Base-by-base conservation (phyloP, 2,888 invertebrate genomes). In the Amphiduros pacificus region DNA sequence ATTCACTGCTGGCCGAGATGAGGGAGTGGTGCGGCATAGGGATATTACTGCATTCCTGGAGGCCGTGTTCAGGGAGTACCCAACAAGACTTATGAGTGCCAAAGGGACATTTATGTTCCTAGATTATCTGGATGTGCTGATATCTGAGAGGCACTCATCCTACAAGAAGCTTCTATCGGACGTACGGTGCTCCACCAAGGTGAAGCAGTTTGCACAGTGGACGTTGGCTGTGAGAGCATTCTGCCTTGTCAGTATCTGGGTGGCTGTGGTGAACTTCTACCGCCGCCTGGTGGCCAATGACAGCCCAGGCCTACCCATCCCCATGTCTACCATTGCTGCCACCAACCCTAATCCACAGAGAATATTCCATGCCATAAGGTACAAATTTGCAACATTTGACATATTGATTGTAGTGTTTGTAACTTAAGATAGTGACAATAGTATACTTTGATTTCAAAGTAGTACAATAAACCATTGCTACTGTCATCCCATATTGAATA, bases 191-290 rank as follows among this genome's bases (percentile, higher is more conserved):
- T 76, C 77, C 55, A 81, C 80, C 1, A 67, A 69, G 29, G 75
- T 77, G 55, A 74, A 73, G 62, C 77, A 78, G 66, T 74, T 77
- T 73, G 79, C 79, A 27, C 80, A 81, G 67, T 79, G 77, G 78
- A 58, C 77, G 31, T 68, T 81, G 36, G 80, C 79, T 14, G 74
- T 75, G 11, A 70, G 81, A 9, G 75, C 77, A 20, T 80, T 77
- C 70, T 74, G 78, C 26, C 67, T 81, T 44, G 76, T 80, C 40
- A 79, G 72, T 62, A 70, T 80, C 28, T 81, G 81, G 80, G 66
- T 71, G 54, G 75, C 80, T 52, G 70, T 81, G 24, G 68, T 80
- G 17, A 77, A 76, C 67, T 80, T 81, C 68, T 79, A 77, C 64
- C 65, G 75, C 26, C 61, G 62, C 26, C 58, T 70, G 24, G n/a